Percentiles rank a stretch among this genome's conserved stretches.
Conservation (phyloP, 2,888 invertebrate genomes). For the Amaurobius ferox region DNA sequence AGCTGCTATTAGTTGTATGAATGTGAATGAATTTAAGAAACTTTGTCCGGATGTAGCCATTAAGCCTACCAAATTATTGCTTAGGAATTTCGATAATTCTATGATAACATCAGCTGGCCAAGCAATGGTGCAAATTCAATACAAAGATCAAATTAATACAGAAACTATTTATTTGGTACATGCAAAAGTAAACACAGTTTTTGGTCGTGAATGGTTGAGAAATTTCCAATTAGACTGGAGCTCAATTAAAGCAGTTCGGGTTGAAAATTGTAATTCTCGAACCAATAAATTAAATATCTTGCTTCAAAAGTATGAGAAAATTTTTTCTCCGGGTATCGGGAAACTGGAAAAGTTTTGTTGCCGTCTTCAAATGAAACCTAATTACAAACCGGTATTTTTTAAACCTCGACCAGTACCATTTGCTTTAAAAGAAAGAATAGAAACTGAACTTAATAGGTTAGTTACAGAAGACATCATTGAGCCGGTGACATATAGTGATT, state of each 20-base stretch:
- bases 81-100: constrained; percentile 55
- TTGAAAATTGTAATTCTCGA: constrained; percentile 52
- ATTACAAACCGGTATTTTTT: constrained; percentile 48
- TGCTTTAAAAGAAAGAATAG: no score
- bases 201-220: constrained; percentile 56
- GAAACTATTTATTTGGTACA: constrained; percentile 53
- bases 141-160: constrained; percentile 57
- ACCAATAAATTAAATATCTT: constrained; percentile 50
- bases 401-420: constrained; percentile 40
- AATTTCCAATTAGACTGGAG: constrained; percentile 52
- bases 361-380: constrained; percentile 45
- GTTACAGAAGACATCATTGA: constrained; percentile 65
- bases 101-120: constrained; percentile 49
- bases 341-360: constrained; percentile 45
- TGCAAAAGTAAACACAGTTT: constrained; percentile 55
- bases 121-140: constrained; percentile 51
- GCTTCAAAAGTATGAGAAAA: constrained; percentile 45
- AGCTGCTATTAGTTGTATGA: constrained; percentile 42
- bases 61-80: constrained; percentile 56
- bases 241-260: constrained; percentile 49
- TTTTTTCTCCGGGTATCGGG: constrained; percentile 41
- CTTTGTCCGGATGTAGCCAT: constrained; percentile 53
- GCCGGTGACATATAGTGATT: constrained; percentile 58
- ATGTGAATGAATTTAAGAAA: constrained; percentile 47
- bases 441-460: constrained; percentile 75